Evolutionary conservation across 2,888 invertebrate species (phyloP), one percentile per base, ranked within the genome.

Genomic region (Ypsolopha sequella): DNA sequence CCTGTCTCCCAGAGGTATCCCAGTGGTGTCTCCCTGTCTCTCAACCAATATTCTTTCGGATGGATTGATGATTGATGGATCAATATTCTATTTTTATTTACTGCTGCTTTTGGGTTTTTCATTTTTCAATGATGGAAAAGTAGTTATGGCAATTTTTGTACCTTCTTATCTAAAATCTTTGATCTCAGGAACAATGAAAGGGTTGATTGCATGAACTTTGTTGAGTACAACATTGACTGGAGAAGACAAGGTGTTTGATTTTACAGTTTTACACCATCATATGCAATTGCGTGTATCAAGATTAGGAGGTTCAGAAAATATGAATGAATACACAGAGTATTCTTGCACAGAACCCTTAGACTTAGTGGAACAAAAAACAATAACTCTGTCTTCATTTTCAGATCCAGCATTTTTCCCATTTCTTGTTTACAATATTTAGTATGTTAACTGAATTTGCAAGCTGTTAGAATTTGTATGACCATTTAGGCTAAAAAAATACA

Each of bases 381-480:
- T 13, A 13, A 10, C 36, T 1, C 24, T 7, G 2, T 43, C 1
- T 43, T 43, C 14, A 43, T 43, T 14, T 43, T 6, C 24, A 13
- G 13, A 14, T 7, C 24, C 14, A 14, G 13, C 24, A 43, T 43
- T 43, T 14, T 24, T 45, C 34, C 45, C 6, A 7, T 6, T n/a
- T 14, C 36, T 46, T 24, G 34, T n/a, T 39, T 35, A 34, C 10
- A 48, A 70, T 62, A 7, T 54, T 63, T 54, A 67, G 57, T 33
- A 64, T 62, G 39, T 60, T 64, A 33, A 73, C 70, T 52, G 64
- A 56, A 14, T 56, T 53, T 44, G 76, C 61, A 52, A 77, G 24
- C 49, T 79, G 77, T 65, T 63, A 68, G 55, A 75, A 79, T 60
- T 78, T 80, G 63, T 73, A 67, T 57, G 64, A 60, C 57, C 69